Percentiles rank a stretch among this genome's conserved stretches.
phyloP scores from a whole-genome alignment of 2,113 vertebrate genomes.

The Deroptyus accipitrinus region DNA sequence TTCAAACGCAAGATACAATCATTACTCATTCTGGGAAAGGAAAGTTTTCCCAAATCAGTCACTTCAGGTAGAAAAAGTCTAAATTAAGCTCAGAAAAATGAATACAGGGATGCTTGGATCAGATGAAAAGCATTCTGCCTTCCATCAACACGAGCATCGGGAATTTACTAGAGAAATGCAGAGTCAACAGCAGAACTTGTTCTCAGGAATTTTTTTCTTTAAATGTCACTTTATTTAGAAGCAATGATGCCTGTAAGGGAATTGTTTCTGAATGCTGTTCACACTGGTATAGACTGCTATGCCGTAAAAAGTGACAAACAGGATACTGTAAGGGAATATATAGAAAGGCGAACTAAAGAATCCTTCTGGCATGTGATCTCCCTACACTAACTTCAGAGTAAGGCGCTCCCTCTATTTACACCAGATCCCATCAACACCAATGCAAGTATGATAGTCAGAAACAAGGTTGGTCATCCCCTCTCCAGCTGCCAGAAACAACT shows the following conservation, averaged over 20 bases:
- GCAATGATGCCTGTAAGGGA: neutral
- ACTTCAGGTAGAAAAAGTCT: neutral
- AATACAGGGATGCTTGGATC: neutral
- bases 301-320: neutral
- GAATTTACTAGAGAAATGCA: slow-evolving; percentile 49
- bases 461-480: slow-evolving; percentile 53
- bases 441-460: slow-evolving; percentile 64
- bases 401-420: neutral
- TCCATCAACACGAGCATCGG: neutral
- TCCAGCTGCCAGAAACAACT: slow-evolving; percentile 70
- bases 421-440: slow-evolving; percentile 49
- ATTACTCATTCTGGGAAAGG: neutral
- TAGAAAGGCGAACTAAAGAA: neutral
- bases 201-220: neutral
- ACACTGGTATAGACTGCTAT: fast-evolving
- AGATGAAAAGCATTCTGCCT: slow-evolving; percentile 13
- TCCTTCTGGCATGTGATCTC: neutral
- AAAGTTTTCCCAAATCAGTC: neutral
- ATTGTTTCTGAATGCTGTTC: neutral
- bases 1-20: neutral
- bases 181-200: slow-evolving; percentile 21
- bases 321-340: neutral
- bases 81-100: neutral
- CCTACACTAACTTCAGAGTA: slow-evolving; percentile 10
- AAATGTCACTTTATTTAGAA: slow-evolving; percentile 5